These are phyloP conservation scores for Drosophila mulleri DNA, from an alignment of 2,888 invertebrate genomes.

Conservation along the genomic window DNA sequence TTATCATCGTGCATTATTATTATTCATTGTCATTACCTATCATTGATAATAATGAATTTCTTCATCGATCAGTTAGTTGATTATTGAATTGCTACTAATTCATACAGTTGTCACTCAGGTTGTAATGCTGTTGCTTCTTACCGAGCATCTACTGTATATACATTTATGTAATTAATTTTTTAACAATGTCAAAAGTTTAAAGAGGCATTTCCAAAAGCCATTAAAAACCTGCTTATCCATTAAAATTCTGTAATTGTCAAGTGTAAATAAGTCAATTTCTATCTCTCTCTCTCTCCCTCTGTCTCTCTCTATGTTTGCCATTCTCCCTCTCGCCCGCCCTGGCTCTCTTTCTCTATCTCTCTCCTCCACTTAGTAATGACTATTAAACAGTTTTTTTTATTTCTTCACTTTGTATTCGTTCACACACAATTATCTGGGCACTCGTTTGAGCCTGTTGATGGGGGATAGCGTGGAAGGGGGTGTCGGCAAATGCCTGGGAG, in stretches of 20 bases:
- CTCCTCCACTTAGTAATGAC: conserved; percentile 16
- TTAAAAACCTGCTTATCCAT: conserved; percentile 34
- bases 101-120: too few relatives aligned
- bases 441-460: conserved; percentile 5
- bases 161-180: background rate
- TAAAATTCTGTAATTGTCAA: conserved; percentile 30
- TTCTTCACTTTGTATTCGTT: conserved; percentile 11
- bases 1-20: background rate
- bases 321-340: background rate
- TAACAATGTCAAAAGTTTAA: conserved; percentile 6
- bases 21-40: background rate
- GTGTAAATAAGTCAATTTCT: conserved; percentile 26
- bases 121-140: too few relatives aligned
- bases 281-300: background rate
- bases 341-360: background rate
- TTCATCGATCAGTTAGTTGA: too few relatives aligned
- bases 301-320: too few relatives aligned
- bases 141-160: background rate
- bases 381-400: conserved; percentile 19
- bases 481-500: conserved; percentile 2
- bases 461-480: background rate
- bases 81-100: too few relatives aligned
- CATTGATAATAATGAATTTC: too few relatives aligned
- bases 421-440: conserved; percentile 50
- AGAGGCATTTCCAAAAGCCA: background rate